A percentile compares a stretch with the other conserved stretches of the same genome.
These are phyloP conservation scores for Pogoniulus pusillus DNA, from an alignment of 2,797 vertebrate genomes.

Conservation along the genomic window DNA sequence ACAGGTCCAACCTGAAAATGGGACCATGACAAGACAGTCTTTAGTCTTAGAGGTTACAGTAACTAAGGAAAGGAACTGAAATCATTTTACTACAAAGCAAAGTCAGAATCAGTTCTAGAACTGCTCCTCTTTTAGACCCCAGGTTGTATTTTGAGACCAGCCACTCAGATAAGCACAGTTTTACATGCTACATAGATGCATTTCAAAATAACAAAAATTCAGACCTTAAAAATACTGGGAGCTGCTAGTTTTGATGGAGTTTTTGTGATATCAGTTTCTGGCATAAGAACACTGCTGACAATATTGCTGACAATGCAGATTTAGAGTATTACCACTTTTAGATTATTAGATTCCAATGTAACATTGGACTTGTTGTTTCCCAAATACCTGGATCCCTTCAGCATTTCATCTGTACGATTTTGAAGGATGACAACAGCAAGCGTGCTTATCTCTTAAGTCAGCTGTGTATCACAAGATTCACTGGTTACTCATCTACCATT, in stretches of 20 bases:
- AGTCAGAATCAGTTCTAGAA: background rate
- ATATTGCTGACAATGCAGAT: background rate
- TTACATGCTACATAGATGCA: background rate
- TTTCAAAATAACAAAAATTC: background rate
- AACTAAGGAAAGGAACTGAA: background rate
- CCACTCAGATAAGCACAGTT: background rate
- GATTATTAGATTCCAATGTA: background rate
- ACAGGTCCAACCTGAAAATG: background rate
- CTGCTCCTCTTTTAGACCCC: background rate
- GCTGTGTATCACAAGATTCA: background rate
- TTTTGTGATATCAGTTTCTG: background rate
- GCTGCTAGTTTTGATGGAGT: background rate
- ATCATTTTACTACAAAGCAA: background rate
- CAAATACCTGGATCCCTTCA: background rate
- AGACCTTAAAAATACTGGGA: background rate
- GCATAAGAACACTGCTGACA: background rate
- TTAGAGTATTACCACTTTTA: background rate
- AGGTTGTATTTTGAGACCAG: background rate
- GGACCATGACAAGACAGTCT: background rate
- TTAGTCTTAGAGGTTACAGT: background rate
- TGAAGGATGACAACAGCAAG: background rate
- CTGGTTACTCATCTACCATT: background rate
- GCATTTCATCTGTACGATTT: background rate
- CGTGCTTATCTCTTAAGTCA: background rate
- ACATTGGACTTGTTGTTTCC: background rate